Base-by-base conservation (phyloP, 2,888 invertebrate genomes). In the Epinotia demarniana region DNA sequence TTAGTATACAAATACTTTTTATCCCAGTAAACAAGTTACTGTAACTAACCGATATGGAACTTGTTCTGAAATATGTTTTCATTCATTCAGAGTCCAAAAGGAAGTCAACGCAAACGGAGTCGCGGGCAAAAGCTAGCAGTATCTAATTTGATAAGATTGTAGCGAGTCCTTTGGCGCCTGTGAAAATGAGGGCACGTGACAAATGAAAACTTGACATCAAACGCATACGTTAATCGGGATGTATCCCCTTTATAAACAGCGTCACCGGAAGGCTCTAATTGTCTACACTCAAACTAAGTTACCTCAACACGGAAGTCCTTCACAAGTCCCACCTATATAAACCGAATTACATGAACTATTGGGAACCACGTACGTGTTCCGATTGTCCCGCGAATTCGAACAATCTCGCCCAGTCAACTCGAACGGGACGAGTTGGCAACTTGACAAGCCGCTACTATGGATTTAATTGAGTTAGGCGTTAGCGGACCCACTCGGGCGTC, bases 221-320 rank as follows among this genome's bases (percentile, higher is more conserved):
- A 53, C n/a, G n/a, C 1, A n/a, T 53, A 53, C 16, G 6, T 53
- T 53, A 2, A 53, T 39, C 9, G 33, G 33, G 16, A 53, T 53
- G 9, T 33, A 53, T 53, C 53, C 33, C 49, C 9, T 49, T 64
- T 27, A 27, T 9, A 27, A 33, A 55, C 53, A 53, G 19, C 63
- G 19, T 53, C 27, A 66, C 2, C 18, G 66, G 33, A 66, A 66
- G 66, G n/a, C 53, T 49, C 49, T 23, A 53, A 66, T 66, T 53
- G 66, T 66, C 53, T 53, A 11, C 66, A 33, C 43, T 46, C 27
- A 57, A 57, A 67, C 68, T 27, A 68, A 58, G 68, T 68, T 46
- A 43, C 57, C 16, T 23, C 57, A 39, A 68, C 18, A 58, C 5
- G 6, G 13, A 57, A 68, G n/a, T 58, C 6, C 33, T 33, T 9